These are phyloP conservation scores for Toxotes jaculatrix DNA, from an alignment of 2,113 vertebrate species.

Conservation along the genomic window DNA sequence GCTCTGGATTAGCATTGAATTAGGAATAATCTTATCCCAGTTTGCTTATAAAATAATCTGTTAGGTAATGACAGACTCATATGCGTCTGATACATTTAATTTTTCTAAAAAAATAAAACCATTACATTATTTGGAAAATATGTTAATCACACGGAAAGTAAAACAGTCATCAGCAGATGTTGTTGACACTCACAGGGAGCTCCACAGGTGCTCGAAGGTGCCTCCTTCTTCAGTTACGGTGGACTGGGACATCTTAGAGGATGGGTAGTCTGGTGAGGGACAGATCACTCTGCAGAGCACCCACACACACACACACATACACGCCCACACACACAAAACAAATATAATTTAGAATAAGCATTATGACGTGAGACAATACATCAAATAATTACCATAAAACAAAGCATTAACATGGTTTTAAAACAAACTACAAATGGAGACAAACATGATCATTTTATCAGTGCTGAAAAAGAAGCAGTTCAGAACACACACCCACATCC, in stretches of 20 bases:
- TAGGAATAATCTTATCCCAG: not conserved
- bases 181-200: slow-evolving; percentile 90
- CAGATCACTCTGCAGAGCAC: slow-evolving; percentile 84
- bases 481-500: slow-evolving; percentile 13
- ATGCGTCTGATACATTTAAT: not conserved
- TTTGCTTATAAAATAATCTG: not conserved
- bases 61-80: not conserved
- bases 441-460: not conserved
- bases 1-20: not conserved
- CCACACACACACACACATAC: slow-evolving; percentile 2
- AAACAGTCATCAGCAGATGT: slow-evolving; percentile 27
- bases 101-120: slow-evolving; percentile 2
- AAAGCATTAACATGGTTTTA: not conserved
- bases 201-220: slow-evolving; percentile 96
- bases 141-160: not conserved
- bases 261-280: slow-evolving; percentile 81
- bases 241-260: slow-evolving; percentile 91
- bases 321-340: slow-evolving; percentile 6
- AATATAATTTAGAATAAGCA: not conserved
- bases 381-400: not conserved
- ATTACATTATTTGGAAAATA: slow-evolving; percentile 4
- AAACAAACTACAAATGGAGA: not conserved
- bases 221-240: slow-evolving; percentile 89
- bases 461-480: not conserved
- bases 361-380: not conserved